Evolutionary conservation across 2,113 vertebrate genomes (phyloP).

Genomic region (Prunella fulvescens): DNA sequence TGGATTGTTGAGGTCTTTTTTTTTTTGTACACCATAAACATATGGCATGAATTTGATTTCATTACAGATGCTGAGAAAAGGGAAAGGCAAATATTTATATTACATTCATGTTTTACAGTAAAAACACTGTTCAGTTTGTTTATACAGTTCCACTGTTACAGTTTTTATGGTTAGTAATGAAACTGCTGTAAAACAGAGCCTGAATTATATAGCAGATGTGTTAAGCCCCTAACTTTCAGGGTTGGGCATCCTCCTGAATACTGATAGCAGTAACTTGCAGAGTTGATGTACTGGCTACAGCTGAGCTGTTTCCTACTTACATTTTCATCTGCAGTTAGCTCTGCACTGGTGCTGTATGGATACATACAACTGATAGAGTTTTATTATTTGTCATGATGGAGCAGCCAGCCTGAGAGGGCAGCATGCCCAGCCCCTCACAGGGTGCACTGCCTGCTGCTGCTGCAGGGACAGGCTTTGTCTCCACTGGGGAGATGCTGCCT

Average conservation of each 20-base stretch:
- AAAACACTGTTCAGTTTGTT: slow-evolving; percentile 85
- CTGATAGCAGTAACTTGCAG: not conserved
- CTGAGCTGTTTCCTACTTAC: not conserved
- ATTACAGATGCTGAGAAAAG: slow-evolving; percentile 80
- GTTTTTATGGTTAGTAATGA: slow-evolving; percentile 83
- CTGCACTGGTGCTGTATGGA: not conserved
- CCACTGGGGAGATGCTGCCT: not conserved
- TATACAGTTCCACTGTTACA: slow-evolving; percentile 87
- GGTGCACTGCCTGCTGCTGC: not conserved
- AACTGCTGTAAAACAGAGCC: slow-evolving; percentile 81
- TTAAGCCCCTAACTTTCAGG: slow-evolving; percentile 50
- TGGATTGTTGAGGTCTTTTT: slow-evolving; percentile 56
- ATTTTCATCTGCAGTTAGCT: not conserved
- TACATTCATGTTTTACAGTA: slow-evolving; percentile 84
- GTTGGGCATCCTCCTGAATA: slow-evolving; percentile 19
- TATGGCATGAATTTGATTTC: slow-evolving; percentile 80
- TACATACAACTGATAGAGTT: not conserved
- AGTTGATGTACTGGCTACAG: not conserved
- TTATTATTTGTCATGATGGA: not conserved
- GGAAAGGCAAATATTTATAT: slow-evolving; percentile 84
- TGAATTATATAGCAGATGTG: slow-evolving; percentile 82
- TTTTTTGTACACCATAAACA: slow-evolving; percentile 71
- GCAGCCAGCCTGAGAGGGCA: not conserved
- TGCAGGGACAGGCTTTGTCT: not conserved
- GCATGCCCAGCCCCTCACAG: not conserved